Evolutionary conservation across 2,113 vertebrate genomes (phyloP), one percentile per base, ranked within the genome.

Genomic region (Platycercus adscitus): DNA sequence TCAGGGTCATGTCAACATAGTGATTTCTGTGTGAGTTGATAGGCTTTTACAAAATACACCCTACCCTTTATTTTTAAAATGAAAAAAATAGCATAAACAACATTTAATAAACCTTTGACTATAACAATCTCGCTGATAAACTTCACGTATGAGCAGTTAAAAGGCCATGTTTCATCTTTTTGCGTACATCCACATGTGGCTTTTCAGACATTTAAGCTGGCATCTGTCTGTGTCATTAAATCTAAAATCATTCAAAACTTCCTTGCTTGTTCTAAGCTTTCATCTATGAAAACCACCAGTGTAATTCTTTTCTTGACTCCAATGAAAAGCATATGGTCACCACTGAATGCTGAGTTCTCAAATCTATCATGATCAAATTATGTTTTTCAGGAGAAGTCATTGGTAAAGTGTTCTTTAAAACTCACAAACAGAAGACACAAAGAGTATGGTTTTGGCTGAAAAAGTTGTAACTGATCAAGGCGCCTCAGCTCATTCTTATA

Each of bases 311-410:
- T 88, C 61, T 84, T 93, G 73, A 90, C 50, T 95, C 33, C 89
- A 96, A 53, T 92, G 84, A 86, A 96, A 97, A 98, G 86, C 91
- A 96, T 84, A 94, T 81, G 83, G 70, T 16, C 47, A 58, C 71
- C 55, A 46, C 2, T 86, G 90, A 93, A 89, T 7, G 6, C 18
- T 94, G 70, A 87, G 89, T 95, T 50, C 39, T 55, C 49, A 93
- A 79, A 50, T 43, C 37, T 43, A 13, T 58, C 43, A 21, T 49
- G 71, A 81, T 73, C 68, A 92, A 91, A 92, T 88, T 88, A 81
- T 71, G 68, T 63, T 49, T 91, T 44, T 94, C 25, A 84, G 68
- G 35, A 89, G 84, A 85, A 91, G 49, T 81, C 86, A 80, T 41
- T 66, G 49, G 33, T 86, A 90, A 96, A 79, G 14, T 70, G 46